A percentile compares a stretch with the other conserved stretches of the same genome.
Evolutionary conservation across 92 coral and sea anemone species (phyloP).

Genomic region (Blastomussa wellsi): DNA sequence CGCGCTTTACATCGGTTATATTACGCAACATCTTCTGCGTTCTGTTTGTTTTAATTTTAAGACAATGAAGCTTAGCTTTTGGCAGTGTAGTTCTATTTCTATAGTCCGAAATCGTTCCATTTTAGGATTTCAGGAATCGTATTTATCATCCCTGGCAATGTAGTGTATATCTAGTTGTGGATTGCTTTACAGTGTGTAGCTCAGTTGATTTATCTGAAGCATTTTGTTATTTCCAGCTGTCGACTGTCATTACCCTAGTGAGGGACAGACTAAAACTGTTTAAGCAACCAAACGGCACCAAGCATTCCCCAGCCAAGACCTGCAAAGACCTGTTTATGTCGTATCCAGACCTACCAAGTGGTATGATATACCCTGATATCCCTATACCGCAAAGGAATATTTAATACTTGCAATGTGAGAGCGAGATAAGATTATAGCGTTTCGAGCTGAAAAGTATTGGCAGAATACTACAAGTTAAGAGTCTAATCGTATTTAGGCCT

Average conservation of each 20-base stretch:
- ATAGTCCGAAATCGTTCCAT: no score
- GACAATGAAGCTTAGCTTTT: no score
- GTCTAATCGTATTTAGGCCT: not conserved
- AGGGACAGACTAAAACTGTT: slow-evolving; percentile 8
- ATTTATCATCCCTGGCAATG: no score
- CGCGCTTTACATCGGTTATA: no score
- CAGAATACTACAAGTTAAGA: not conserved
- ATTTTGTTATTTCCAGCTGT: slow-evolving; percentile 12
- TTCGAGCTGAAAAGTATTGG: no score
- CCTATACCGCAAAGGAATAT: not conserved
- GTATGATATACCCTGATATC: slow-evolving; percentile 18
- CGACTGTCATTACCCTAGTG: slow-evolving; percentile 3
- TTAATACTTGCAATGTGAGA: not conserved
- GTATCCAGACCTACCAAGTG: slow-evolving; percentile 56
- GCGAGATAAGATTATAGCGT: not conserved
- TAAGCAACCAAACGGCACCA: slow-evolving; percentile 55
- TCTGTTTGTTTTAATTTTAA: no score
- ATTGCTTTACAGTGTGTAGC: not conserved
- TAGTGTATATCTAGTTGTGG: not conserved
- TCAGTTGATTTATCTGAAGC: not conserved
- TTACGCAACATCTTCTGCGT: no score
- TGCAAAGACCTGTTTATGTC: slow-evolving; percentile 65
- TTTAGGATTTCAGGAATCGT: no score
- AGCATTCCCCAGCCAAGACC: slow-evolving; percentile 54
- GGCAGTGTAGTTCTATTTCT: no score